Conservation (phyloP, 1,140 invertebrate genomes). For the Brachionus rubens region DNA sequence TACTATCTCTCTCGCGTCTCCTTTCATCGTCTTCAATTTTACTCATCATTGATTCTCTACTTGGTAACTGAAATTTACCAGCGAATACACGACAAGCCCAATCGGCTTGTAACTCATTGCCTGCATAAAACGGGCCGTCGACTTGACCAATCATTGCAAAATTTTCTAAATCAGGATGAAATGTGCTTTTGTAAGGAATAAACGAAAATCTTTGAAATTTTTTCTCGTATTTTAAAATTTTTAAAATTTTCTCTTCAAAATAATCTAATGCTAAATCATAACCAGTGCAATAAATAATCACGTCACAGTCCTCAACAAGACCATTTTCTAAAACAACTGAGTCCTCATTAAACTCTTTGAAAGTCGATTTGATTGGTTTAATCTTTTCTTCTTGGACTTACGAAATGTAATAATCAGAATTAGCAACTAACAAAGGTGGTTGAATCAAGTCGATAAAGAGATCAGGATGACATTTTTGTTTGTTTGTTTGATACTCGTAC, state of each 20-base stretch:
- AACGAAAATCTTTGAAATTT: not conserved
- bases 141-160: slow-evolving; percentile 16
- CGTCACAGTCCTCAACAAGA: not conserved
- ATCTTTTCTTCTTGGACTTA: not conserved
- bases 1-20: not conserved
- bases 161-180: slow-evolving; percentile 24
- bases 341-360: not conserved
- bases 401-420: not conserved
- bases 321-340: slow-evolving; percentile 15
- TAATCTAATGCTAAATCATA: not conserved
- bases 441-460: not conserved
- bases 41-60: not conserved
- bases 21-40: not conserved
- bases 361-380: not conserved
- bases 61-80: slow-evolving; percentile 14
- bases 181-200: slow-evolving; percentile 1
- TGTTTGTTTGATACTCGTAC: not conserved
- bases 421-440: not conserved
- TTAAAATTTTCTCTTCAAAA: not conserved
- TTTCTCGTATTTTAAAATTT: not conserved
- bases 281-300: slow-evolving; percentile 28
- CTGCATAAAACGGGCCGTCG: slow-evolving; percentile 1
- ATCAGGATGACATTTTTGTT: not conserved
- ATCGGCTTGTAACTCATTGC: slow-evolving; percentile 24
- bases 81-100: slow-evolving; percentile 6